Evolutionary conservation across 2,797 vertebrate genomes (phyloP), one percentile per base, ranked within the genome.

Genomic region (Cetoscarus ocellatus): DNA sequence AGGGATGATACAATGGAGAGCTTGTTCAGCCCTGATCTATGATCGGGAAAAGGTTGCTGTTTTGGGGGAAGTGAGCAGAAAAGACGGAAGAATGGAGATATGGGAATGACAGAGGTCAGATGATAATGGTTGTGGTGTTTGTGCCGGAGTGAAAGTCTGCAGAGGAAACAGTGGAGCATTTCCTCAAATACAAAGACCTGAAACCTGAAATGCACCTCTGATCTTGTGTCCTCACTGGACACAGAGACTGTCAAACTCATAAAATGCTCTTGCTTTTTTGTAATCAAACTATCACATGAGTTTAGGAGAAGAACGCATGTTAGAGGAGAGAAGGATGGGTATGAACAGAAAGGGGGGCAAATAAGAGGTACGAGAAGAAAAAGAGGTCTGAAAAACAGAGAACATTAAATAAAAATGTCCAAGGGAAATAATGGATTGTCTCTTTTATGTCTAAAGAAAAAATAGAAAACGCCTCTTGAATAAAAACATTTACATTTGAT

Each of bases 1-100:
- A 54, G 80, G 12, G n/a, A 45, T 59, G 71, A 74, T 50, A 92
- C 81, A 90, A 88, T 71, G 63, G 75, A 62, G 61, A 14, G 35
- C 47, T 83, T 91, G 87, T 91, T 88, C 83, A 80, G 12, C 7
- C 47, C 59, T 45, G 45, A 58, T 35, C 10, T 67, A 57, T 47
- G 63, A 67, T 57, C 65, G 13, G 19, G 51, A 53, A 15, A 49
- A 44, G 45, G 51, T 35, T 0, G 6, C 43, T 40, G 62, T 44
- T 50, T 39, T 44, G 15, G 14, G 59, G 15, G 36, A 60, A 44
- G 39, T 51, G 50, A 69, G 42, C 38, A 47, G 56, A 36, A 59
- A 61, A 36, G 27, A 54, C n/a, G 13, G 35, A 47, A 57, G 44
- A 13, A 39, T 15, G 45, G 47, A 57, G 44, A 51, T 50, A 61